Conservation (phyloP, 2,888 invertebrate species). For the Oscheius onirici region DNA sequence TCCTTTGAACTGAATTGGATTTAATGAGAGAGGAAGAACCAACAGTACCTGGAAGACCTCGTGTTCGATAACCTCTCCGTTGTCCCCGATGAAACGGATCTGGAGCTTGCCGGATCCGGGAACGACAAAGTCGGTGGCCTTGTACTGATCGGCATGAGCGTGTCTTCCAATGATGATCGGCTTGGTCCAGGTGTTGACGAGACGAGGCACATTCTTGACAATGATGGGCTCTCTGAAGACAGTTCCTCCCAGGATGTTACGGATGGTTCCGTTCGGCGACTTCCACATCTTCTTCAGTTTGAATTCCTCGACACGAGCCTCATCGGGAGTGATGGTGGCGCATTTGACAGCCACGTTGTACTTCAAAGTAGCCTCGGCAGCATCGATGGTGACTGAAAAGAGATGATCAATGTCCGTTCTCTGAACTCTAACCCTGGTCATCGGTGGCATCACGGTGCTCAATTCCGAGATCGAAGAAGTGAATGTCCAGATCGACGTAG, state of each 20-base stretch:
- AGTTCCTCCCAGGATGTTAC: slow-evolving; percentile 76
- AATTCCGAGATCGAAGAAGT: slow-evolving; percentile 92
- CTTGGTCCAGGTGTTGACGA: slow-evolving; percentile 92
- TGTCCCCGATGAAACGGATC: slow-evolving; percentile 79
- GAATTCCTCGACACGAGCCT: slow-evolving; percentile 86
- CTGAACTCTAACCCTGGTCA: slow-evolving; percentile 78
- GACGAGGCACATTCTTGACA: slow-evolving; percentile 84
- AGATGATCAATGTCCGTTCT: neutral
- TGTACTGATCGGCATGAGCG: slow-evolving; percentile 87
- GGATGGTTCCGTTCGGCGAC: slow-evolving; percentile 77
- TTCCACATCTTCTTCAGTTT: slow-evolving; percentile 77
- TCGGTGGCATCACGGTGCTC: slow-evolving; percentile 91
- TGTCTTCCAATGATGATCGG: slow-evolving; percentile 98
- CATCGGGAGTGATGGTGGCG: slow-evolving; percentile 96
- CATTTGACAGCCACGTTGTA: slow-evolving; percentile 99
- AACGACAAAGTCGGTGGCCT: slow-evolving; percentile 94
- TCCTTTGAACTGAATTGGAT: slow-evolving; percentile 35
- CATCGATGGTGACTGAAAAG: slow-evolving; percentile 86
- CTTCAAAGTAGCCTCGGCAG: slow-evolving; percentile 93
- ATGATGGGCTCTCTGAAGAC: slow-evolving; percentile 77
- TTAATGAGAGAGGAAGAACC: neutral
- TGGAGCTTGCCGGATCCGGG: slow-evolving; percentile 89
- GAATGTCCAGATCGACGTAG: slow-evolving; percentile 91
- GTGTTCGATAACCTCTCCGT: slow-evolving; percentile 59
- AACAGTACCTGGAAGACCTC: slow-evolving; percentile 36